A percentile compares a stretch with the other conserved stretches of the same genome.
Conservation (phyloP, 37 sponge, comb jelly and placozoan genomes). For the Oopsacas minuta region DNA sequence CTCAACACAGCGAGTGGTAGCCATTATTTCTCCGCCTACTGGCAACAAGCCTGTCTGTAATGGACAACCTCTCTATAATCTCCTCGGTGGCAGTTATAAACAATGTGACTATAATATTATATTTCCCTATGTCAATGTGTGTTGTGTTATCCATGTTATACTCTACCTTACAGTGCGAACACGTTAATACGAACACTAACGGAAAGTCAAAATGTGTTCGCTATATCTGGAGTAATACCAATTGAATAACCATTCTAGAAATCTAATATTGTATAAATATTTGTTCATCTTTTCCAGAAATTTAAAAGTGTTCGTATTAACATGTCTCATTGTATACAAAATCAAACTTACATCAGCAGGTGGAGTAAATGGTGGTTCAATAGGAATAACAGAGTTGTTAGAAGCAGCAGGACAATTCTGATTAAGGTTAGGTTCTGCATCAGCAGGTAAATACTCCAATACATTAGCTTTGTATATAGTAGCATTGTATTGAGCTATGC, state of each 20-base stretch:
- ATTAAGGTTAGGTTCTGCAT: neutral
- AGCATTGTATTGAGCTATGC: conserved; percentile 37
- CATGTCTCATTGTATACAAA: neutral
- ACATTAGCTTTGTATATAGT: neutral
- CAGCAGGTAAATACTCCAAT: neutral
- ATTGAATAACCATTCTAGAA: too few relatives aligned
- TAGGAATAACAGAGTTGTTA: neutral
- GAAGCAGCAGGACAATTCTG: neutral
- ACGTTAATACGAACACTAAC: neutral
- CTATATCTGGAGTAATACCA: conserved; percentile 7
- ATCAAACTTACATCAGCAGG: neutral
- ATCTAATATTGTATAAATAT: too few relatives aligned
- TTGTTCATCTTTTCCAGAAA: too few relatives aligned
- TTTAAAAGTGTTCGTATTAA: neutral
- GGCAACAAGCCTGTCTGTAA: too few relatives aligned
- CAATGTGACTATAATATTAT: too few relatives aligned
- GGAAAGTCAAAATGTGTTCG: neutral
- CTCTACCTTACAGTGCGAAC: too few relatives aligned
- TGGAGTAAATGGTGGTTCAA: neutral
- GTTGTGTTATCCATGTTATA: too few relatives aligned
- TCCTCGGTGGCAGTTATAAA: too few relatives aligned
- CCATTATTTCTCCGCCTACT: too few relatives aligned
- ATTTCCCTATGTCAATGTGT: too few relatives aligned
- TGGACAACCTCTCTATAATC: too few relatives aligned
- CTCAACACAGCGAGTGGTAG: too few relatives aligned